Evolutionary conservation across 2,113 vertebrate genomes (phyloP).

Genomic region (Muntiacus reevesi): DNA sequence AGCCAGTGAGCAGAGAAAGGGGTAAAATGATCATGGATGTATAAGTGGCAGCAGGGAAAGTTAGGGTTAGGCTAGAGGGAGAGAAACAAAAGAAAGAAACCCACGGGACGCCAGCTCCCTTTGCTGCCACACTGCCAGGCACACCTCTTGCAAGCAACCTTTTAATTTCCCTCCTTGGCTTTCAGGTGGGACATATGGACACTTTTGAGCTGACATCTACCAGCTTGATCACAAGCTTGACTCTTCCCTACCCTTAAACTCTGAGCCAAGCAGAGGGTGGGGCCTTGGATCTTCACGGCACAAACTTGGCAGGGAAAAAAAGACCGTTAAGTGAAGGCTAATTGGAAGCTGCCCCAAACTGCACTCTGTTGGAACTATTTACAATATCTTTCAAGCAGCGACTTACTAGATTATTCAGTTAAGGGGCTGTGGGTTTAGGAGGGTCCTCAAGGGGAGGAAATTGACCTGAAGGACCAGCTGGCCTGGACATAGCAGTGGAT

Average conservation of each 20-base stretch:
- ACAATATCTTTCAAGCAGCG: constrained; percentile 71
- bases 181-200: neutral
- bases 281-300: constrained; percentile 49
- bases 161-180: neutral
- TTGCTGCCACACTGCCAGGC: neutral
- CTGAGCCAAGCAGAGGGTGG: constrained; percentile 4
- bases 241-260: neutral
- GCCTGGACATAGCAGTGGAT: constrained; percentile 39
- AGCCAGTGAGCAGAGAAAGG: neutral
- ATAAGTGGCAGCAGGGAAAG: neutral
- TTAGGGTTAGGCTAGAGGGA: neutral
- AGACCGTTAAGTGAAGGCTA: constrained; percentile 67
- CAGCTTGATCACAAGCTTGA: neutral
- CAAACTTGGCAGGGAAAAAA: constrained; percentile 69
- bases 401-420: constrained; percentile 71
- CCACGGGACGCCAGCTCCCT: neutral
- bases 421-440: neutral
- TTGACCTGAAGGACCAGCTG: constrained; percentile 54
- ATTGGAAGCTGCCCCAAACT: constrained; percentile 76
- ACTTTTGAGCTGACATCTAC: neutral
- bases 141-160: neutral
- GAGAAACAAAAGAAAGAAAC: neutral
- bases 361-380: constrained; percentile 71
- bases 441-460: neutral
- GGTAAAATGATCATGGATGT: neutral